Conservation (phyloP, 2,888 invertebrate genomes). For the Drosophila suboccidentalis region DNA sequence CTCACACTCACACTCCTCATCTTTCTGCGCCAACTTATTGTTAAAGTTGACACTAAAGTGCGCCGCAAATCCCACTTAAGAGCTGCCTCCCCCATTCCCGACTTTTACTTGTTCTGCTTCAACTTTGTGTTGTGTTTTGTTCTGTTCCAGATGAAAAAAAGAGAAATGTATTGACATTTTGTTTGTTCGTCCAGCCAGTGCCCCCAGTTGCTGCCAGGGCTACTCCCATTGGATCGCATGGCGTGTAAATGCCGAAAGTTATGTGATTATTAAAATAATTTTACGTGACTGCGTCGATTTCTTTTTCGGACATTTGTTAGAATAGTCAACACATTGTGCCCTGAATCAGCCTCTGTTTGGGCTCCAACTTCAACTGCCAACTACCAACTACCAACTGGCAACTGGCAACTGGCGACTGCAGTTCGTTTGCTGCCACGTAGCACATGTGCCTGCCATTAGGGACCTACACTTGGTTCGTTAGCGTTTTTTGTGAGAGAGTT, state of each 20-base stretch:
- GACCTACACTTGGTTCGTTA: conserved; percentile 78
- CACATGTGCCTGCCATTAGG: conserved; percentile 77
- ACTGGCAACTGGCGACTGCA: conserved; percentile 49
- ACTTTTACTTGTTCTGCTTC: conserved; percentile 33
- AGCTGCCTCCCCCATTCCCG: conserved; percentile 45
- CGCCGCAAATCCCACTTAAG: conserved; percentile 80
- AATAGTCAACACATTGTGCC: conserved; percentile 45
- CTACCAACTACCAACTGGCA: conserved; percentile 1
- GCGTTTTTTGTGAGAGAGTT: conserved; percentile 64
- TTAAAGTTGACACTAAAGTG: conserved; percentile 81
- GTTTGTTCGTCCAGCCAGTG: conserved; percentile 22
- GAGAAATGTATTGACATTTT: conserved; percentile 75
- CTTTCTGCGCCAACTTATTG: conserved; percentile 70
- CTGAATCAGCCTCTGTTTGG: conserved; percentile 24
- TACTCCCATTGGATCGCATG: conserved; percentile 65
- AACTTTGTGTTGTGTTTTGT: conserved; percentile 36
- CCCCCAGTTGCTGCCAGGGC: not conserved
- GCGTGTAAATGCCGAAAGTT: conserved; percentile 81
- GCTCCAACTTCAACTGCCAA: conserved; percentile 17
- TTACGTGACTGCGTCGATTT: conserved; percentile 81
- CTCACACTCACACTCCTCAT: conserved; percentile 18
- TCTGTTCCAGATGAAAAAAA: not conserved
- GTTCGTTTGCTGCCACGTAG: conserved; percentile 76
- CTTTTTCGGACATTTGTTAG: conserved; percentile 66
- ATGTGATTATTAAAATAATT: conserved; percentile 81